Evolutionary conservation across 2,113 vertebrate species (phyloP), one percentile per base, ranked within the genome.

Genomic region (Cavia aperea): DNA sequence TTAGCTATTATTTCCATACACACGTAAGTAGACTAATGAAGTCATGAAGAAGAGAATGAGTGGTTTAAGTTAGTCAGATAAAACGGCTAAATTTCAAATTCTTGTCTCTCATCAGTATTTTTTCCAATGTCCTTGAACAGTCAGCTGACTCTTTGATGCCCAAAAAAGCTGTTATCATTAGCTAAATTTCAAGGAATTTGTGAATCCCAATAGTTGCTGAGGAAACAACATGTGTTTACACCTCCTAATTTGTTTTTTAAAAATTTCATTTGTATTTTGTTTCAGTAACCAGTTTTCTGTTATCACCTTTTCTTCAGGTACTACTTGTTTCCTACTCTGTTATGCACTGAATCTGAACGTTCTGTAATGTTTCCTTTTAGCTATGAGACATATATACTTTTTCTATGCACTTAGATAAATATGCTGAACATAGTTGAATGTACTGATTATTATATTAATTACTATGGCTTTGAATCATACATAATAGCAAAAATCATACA

Each of bases 121-220:
- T 90, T 90, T 36, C 54, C 90, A 77, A 87, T 68, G 56, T 77
- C 23, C 26, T 78, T 62, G 39, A 86, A 86, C 7, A 78, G 7
- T 81, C 70, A 89, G 36, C 21, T n/a, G 36, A n/a, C 72, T 26
- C 54, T 68, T 70, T 62, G 62, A 75, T 51, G 49, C 5, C 29
- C n/a, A 11, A 94, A 93, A 88, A 51, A 70, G 60, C 36, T 92
- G 26, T 77, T 82, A 89, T 88, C 49, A 77, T 85, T 15, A 94
- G 46, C 86, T 7, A 36, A 93, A 78, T 62, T 16, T 33, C 62
- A 88, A 87, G 26, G 23, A 26, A 72, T 39, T 43, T 82, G 31
- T 51, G 43, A 85, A 79, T 86, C 62, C 66, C 66, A 63, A 58
- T n/a, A 72, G 46, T 43, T 89, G 86, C 62, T 81, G 46, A 81